Base-by-base conservation (phyloP, 2,888 invertebrate species). In the Philereme vetulata region DNA sequence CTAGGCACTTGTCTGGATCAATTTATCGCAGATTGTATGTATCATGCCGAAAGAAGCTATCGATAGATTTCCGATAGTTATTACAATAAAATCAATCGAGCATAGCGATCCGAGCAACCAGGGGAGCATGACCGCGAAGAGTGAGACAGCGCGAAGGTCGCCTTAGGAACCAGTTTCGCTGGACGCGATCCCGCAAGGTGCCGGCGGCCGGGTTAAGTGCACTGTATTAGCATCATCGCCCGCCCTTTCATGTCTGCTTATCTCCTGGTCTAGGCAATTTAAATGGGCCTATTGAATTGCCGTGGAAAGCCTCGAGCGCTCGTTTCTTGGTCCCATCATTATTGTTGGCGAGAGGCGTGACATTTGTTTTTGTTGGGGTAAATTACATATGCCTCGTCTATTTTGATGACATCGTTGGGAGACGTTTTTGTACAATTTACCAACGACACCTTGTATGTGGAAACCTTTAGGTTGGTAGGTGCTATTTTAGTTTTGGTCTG, bases 241-340 rank as follows among this genome's bases (percentile, higher is more conserved):
- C 81, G 87, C 88, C 88, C 89, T 90, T 90, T 89, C 85, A 84
- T 85, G 87, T 86, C 81, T 80, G 78, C 86, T 90, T 89, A 90
- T 90, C 90, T 85, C 78, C 78, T 77, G 71, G 82, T 81, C 84
- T 84, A 83, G 82, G 75, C 82, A 74, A 82, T 86, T 84, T 85
- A 87, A 89, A 88, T 84, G 81, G 77, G 80, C 80, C 87, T 82
- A 88, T 88, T 88, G 84, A 89, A 88, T 85, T 81, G 81, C 78
- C 71, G 75, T 71, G 64, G 60, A 67, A 68, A 64, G 70, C 62
- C 60, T 60, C 67, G 57, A 54, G 61, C 65, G 65, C 65, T 64
- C 68, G 64, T 65, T 65, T 62, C 54, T 58, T 62, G 51, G 63
- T 67, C 60, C 57, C 60, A 56, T 61, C 64, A 60, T 62, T 64